phyloP scores from a whole-genome alignment of 30 jellyfish, hydroid and myxozoan genomes.

The Turritopsis rubra region DNA sequence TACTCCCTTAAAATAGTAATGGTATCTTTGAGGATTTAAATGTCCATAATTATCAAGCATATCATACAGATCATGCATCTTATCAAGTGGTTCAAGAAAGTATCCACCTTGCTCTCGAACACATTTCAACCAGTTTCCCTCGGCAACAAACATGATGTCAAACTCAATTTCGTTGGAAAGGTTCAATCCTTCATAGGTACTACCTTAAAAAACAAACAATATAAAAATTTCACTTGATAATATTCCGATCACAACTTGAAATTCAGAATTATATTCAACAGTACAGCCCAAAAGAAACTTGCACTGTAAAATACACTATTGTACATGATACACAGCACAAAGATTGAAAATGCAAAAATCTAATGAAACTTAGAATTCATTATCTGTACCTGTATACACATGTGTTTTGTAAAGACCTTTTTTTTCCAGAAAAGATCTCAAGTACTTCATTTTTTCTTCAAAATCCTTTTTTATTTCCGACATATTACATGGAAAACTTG shows the following conservation, averaged over 20 bases:
- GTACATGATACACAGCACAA: too few relatives aligned
- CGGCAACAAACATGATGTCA: slow-evolving; percentile 21
- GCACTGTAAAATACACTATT: too few relatives aligned
- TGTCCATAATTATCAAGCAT: neutral
- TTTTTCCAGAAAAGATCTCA: neutral
- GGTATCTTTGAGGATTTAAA: neutral
- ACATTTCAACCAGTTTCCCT: neutral
- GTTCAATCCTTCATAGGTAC: slow-evolving; percentile 16
- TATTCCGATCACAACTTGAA: neutral
- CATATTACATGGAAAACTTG: neutral
- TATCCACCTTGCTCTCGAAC: neutral
- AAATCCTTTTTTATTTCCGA: neutral
- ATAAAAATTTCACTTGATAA: neutral
- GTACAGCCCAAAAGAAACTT: too few relatives aligned
- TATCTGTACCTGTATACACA: neutral
- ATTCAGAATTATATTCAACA: neutral
- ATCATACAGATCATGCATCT: neutral
- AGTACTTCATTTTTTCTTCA: neutral
- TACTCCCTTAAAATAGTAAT: neutral
- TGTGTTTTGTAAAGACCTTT: neutral
- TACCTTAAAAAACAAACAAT: slow-evolving; percentile 14
- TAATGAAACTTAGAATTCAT: neutral
- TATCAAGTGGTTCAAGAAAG: neutral
- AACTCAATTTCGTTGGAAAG: slow-evolving; percentile 14
- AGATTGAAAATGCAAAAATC: neutral